Evolutionary conservation across 1,140 invertebrate species (phyloP).

Genomic region (Apolygus lucorum): DNA sequence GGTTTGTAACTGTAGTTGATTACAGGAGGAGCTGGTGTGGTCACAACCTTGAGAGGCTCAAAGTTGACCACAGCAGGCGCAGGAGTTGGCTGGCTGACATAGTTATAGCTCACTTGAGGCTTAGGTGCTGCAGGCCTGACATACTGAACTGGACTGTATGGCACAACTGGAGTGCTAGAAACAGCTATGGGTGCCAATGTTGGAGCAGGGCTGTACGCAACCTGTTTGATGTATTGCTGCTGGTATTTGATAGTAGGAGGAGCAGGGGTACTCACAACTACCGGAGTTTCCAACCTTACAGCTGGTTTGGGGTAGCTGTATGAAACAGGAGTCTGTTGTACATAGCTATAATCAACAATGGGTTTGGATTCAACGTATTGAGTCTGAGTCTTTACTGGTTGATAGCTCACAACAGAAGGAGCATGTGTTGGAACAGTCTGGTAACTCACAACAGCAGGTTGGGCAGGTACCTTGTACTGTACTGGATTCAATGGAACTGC

Average conservation of each 20-base stretch:
- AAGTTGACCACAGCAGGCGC: neutral
- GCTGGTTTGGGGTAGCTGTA: neutral
- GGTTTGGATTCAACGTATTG: neutral
- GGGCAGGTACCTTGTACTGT: neutral
- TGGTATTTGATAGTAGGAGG: constrained; percentile 7
- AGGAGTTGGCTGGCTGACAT: neutral
- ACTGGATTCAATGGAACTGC: constrained; percentile 29
- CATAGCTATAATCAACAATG: neutral
- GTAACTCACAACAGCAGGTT: neutral
- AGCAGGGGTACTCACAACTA: neutral
- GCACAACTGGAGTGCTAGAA: constrained; percentile 25
- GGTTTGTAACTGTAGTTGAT: constrained; percentile 18
- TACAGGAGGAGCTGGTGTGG: constrained; percentile 2
- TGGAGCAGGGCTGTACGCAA: constrained; percentile 32
- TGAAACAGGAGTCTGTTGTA: neutral
- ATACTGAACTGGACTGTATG: constrained; percentile 25
- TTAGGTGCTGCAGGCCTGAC: constrained; percentile 6
- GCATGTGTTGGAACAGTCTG: neutral
- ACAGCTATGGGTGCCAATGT: constrained; percentile 13
- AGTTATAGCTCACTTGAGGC: neutral
- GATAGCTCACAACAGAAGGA: neutral
- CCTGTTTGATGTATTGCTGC: constrained; percentile 2
- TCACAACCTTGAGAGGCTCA: constrained; percentile 26
- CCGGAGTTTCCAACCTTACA: constrained; percentile 8
- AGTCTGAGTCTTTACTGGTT: no score